A percentile compares a stretch with the other conserved stretches of the same genome.
phyloP scores from a whole-genome alignment of 1,140 invertebrate genomes.

The Drosophila teissieri region DNA sequence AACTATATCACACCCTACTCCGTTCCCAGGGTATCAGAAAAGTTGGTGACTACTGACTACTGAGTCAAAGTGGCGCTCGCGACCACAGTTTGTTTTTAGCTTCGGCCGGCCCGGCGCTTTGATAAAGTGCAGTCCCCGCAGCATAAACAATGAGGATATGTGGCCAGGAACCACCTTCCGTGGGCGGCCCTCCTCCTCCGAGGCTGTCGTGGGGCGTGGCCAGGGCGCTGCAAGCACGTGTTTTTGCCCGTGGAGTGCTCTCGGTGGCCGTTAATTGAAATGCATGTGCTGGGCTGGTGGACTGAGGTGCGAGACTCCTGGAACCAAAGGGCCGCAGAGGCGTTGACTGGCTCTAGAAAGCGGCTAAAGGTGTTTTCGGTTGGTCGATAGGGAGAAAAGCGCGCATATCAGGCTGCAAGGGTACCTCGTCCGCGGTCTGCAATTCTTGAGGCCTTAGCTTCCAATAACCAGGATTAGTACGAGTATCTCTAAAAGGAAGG shows the following conservation, averaged over 20 bases:
- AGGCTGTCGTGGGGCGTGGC: constrained; percentile 29
- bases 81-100: constrained; percentile 73
- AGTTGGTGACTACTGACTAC: constrained; percentile 14
- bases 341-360: constrained; percentile 47
- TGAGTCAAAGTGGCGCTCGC: constrained; percentile 65
- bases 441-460: too few relatives aligned
- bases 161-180: constrained; percentile 16
- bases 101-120: constrained; percentile 56
- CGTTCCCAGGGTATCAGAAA: constrained; percentile 1
- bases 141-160: constrained; percentile 74
- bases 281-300: constrained; percentile 57
- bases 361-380: constrained; percentile 57
- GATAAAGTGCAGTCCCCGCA: constrained; percentile 77
- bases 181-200: neutral
- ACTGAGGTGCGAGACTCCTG: neutral
- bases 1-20: neutral
- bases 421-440: constrained; percentile 1
- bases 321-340: constrained; percentile 28
- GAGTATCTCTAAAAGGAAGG: too few relatives aligned
- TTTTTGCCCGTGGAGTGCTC: constrained; percentile 76
- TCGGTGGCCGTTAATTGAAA: constrained; percentile 77
- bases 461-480: too few relatives aligned
- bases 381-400: constrained; percentile 8
- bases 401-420: neutral
- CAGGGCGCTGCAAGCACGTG: constrained; percentile 51